Evolutionary conservation across 2,113 vertebrate species (phyloP).

Genomic region (Apodemus sylvaticus): DNA sequence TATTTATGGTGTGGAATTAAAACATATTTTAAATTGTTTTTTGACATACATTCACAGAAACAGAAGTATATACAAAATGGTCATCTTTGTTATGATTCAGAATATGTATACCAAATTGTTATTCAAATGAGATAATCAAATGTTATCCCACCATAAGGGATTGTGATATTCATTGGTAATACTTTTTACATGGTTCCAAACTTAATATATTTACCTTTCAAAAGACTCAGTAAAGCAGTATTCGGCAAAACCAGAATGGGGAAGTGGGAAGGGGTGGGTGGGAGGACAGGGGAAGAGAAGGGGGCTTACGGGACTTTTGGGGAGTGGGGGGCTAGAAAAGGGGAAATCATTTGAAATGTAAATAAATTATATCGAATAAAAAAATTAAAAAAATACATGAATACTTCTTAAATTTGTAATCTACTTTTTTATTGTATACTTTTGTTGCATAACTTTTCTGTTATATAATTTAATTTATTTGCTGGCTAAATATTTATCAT

Average conservation of each 20-base stretch:
- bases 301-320: no score
- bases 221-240: no score
- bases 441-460: background rate
- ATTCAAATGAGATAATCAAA: background rate
- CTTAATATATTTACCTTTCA: background rate
- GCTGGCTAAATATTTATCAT: background rate
- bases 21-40: background rate
- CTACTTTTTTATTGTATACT: background rate
- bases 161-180: background rate
- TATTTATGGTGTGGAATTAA: background rate
- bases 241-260: no score
- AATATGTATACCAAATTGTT: background rate
- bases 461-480: background rate
- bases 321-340: no score
- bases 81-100: background rate
- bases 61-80: background rate
- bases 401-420: background rate
- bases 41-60: background rate
- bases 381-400: no score
- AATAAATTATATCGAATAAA: no score
- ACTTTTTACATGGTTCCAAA: background rate
- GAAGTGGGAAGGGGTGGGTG: no score
- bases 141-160: background rate
- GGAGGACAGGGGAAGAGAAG: no score
- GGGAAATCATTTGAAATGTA: no score